Percentiles rank a stretch among this genome's conserved stretches.
These are phyloP conservation scores for Eurytoma adleriae DNA, from an alignment of 2,888 invertebrate genomes.

Conservation along the genomic window DNA sequence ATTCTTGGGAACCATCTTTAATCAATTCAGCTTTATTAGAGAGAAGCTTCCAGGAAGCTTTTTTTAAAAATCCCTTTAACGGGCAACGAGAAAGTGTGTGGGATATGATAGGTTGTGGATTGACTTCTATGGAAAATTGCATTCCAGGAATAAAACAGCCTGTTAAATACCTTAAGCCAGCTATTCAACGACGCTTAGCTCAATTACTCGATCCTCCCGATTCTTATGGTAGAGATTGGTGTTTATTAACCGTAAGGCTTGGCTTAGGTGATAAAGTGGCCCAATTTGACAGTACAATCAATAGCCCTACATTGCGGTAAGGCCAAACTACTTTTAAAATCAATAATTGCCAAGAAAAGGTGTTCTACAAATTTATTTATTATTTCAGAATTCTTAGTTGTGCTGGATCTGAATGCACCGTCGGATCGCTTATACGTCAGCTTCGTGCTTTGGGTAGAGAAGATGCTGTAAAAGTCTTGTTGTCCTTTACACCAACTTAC, in stretches of 20 bases:
- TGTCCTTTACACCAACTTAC: slow-evolving; percentile 71
- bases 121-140: slow-evolving; percentile 69
- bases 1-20: slow-evolving; percentile 72
- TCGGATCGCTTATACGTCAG: slow-evolving; percentile 70
- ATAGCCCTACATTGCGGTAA: slow-evolving; percentile 73
- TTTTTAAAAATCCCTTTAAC: slow-evolving; percentile 73
- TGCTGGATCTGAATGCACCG: slow-evolving; percentile 70
- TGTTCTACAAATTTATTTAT: neutral
- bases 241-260: slow-evolving; percentile 84
- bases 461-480: slow-evolving; percentile 71
- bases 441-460: slow-evolving; percentile 72
- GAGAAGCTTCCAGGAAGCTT: slow-evolving; percentile 69
- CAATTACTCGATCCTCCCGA: slow-evolving; percentile 85
- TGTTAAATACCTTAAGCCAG: slow-evolving; percentile 80
- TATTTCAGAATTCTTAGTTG: slow-evolving; percentile 68
- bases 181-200: slow-evolving; percentile 81
- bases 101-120: slow-evolving; percentile 72
- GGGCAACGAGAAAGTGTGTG: slow-evolving; percentile 72
- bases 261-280: slow-evolving; percentile 79
- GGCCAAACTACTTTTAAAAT: neutral
- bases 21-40: slow-evolving; percentile 70
- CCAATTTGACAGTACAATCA: slow-evolving; percentile 72
- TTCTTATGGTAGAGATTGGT: slow-evolving; percentile 86
- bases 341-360: neutral
- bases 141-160: slow-evolving; percentile 71